These are phyloP conservation scores for Talpa occidentalis DNA, from an alignment of 2,113 vertebrate species.

Conservation along the genomic window DNA sequence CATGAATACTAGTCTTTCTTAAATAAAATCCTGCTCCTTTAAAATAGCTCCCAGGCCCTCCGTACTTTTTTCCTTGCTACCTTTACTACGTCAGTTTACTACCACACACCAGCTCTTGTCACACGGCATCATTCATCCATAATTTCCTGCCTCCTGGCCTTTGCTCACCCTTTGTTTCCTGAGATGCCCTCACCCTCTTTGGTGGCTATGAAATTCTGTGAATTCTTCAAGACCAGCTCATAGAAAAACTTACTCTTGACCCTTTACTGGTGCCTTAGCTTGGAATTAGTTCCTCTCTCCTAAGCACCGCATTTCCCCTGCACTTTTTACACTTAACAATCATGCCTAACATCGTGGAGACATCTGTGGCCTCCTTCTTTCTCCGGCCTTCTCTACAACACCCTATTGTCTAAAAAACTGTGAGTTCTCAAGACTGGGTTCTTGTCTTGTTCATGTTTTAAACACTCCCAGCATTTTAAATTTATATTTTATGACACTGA, in stretches of 20 bases:
- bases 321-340: neutral
- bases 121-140: neutral
- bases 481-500: constrained; percentile 29
- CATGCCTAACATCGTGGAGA: neutral
- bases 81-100: neutral
- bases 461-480: neutral
- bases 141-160: constrained; percentile 48
- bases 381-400: neutral
- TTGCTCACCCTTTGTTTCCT: constrained; percentile 50
- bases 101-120: neutral
- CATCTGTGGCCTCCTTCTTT: neutral
- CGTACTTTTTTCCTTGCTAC: neutral
- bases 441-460: constrained; percentile 17
- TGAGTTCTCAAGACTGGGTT: neutral
- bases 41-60: neutral
- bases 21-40: constrained; percentile 9
- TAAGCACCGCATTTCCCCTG: neutral
- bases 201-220: constrained; percentile 58
- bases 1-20: neutral
- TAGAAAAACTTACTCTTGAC: constrained; percentile 51
- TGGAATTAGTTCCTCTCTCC: neutral
- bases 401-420: neutral
- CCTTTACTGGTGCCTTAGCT: neutral
- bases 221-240: constrained; percentile 61
- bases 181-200: neutral